These are phyloP conservation scores for Lasioglossum oenotherae DNA, from an alignment of 2,888 invertebrate genomes.

Conservation along the genomic window DNA sequence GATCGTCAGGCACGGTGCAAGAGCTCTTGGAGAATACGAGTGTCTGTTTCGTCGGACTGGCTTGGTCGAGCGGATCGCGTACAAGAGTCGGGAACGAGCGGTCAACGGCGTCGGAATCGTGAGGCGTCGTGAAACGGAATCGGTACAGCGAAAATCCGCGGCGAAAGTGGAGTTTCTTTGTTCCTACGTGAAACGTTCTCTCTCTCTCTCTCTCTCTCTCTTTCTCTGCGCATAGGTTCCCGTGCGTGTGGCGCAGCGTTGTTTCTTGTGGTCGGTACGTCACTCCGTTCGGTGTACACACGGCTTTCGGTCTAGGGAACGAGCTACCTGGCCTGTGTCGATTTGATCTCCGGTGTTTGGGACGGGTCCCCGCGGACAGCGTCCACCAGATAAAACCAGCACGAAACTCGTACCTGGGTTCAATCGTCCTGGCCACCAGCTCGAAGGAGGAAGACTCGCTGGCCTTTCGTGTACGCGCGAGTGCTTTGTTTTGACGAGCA, in stretches of 20 bases:
- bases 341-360: background rate
- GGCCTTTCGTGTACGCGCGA: constrained; percentile 59
- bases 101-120: background rate
- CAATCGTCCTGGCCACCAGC: background rate
- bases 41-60: constrained; percentile 1
- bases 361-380: constrained; percentile 15
- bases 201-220: constrained; percentile 6
- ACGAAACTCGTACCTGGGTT: background rate
- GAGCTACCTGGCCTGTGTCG: constrained; percentile 20
- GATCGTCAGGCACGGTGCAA: constrained; percentile 43
- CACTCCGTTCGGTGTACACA: constrained; percentile 46
- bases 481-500: constrained; percentile 81
- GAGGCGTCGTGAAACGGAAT: background rate
- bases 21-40: constrained; percentile 49
- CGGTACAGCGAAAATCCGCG: constrained; percentile 47
- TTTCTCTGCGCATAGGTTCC: constrained; percentile 77
- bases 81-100: background rate
- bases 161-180: constrained; percentile 77
- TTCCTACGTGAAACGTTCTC: constrained; percentile 67
- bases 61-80: background rate
- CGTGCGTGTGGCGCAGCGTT: constrained; percentile 79
- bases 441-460: constrained; percentile 33
- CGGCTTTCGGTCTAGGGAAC: constrained; percentile 31
- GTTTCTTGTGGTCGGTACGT: constrained; percentile 76
- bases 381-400: background rate